Base-by-base conservation (phyloP, 1,140 invertebrate species). In the Asobara japonica region DNA sequence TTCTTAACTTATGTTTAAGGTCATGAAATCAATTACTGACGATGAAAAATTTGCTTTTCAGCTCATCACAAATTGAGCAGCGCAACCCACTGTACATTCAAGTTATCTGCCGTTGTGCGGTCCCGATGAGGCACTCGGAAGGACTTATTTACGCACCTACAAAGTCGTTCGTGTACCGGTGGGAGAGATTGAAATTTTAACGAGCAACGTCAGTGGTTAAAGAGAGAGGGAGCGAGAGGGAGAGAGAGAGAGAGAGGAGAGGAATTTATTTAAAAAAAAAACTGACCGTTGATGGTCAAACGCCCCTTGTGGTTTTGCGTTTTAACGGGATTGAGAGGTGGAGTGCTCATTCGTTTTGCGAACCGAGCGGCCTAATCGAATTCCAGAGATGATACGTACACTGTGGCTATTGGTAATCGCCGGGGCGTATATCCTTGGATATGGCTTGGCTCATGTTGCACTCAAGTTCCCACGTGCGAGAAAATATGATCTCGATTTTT, bases 401-500 rank as follows among this genome's bases (percentile, higher is more conserved):
- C 30, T 75, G 16, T 69, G 69, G 60, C 27, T 74, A 11, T 25
- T 72, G 41, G 27, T 64, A 20, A 45, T 83, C 13, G 65, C 80
- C 61, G 68, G 74, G 72, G 73, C 74, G 38, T 73, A 80, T 65
- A 74, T 74, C 62, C 45, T 81, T 77, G 74, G 75, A 65, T 62
- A 72, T 22, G 83, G 83, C 72, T 79, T 82, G 65, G 89, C 88
- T 65, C 95, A 97, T 84, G 94, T 97, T 4, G 92, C 94, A 2
- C 86, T 97, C n/a, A 96, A 94, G 3, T 97, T 92, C 86, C 95
- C 95, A 45, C 93, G 92, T 3, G 94, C 95, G 0, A 90, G 95
- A 75, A 92, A 93, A 76, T 97, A 94, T 81, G 95, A 96, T 82
- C 88, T 98, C 81, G 97, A 99, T 88, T 98, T 98, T 88, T 88